phyloP scores from a whole-genome alignment of 2,888 invertebrate genomes.

The Pseudoips prasinana region DNA sequence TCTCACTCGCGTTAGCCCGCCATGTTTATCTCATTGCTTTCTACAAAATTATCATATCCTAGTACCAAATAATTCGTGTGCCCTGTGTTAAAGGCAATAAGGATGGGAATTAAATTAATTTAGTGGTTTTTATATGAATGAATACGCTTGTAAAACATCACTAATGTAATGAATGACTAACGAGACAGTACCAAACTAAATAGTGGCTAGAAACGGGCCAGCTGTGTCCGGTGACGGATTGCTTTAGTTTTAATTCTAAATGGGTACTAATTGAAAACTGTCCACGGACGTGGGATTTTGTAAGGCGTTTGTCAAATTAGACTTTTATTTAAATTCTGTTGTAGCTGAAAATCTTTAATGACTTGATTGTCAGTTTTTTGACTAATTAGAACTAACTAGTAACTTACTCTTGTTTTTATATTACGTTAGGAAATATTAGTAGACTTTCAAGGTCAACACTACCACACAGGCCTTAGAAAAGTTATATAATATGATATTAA shows the following conservation, averaged over 20 bases:
- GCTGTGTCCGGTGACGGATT: conserved; percentile 75
- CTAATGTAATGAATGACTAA: conserved; percentile 80
- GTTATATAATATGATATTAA: too few relatives aligned
- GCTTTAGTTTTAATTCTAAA: conserved; percentile 77
- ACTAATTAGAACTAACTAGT: too few relatives aligned
- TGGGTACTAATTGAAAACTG: conserved; percentile 76
- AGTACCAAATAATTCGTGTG: conserved; percentile 9
- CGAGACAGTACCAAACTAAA: conserved; percentile 79
- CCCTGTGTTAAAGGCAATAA: conserved; percentile 20
- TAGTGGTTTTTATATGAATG: conserved; percentile 5
- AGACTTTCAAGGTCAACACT: too few relatives aligned
- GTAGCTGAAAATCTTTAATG: too few relatives aligned
- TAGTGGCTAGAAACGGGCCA: conserved; percentile 72
- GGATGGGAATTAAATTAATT: conserved; percentile 25
- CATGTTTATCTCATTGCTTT: conserved; percentile 74
- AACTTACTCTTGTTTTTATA: too few relatives aligned
- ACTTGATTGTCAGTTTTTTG: too few relatives aligned
- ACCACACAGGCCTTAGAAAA: too few relatives aligned
- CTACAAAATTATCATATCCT: conserved; percentile 30
- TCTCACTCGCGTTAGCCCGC: conserved; percentile 73
- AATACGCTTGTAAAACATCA: conserved; percentile 51
- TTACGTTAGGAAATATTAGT: too few relatives aligned
- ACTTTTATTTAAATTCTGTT: conserved; percentile 7
- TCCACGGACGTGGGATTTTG: conserved; percentile 53
- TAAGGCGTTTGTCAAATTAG: conserved; percentile 28